Evolutionary conservation across 2,888 invertebrate genomes (phyloP), one percentile per base, ranked within the genome.

Genomic region (Linnaemya vulpina): DNA sequence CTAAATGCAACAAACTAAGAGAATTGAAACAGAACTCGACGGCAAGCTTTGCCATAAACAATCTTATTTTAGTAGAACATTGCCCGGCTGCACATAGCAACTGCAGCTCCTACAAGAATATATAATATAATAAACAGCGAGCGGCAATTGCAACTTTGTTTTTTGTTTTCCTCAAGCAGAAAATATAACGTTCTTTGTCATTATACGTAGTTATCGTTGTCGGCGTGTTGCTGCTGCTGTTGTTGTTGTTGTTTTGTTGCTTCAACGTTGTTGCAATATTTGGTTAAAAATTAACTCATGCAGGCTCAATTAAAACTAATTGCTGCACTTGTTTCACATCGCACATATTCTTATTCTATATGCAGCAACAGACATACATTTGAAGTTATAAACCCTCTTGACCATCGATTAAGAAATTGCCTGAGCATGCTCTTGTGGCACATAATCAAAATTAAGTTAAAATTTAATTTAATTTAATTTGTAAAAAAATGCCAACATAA

Each of bases 231-330:
- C 30, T 51, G 71, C 25, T 73, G 20, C 17, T 70, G 30, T 60
- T 40, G 67, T 74, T 74, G 17, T 58, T 76, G 40, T 20, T 68
- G 63, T 53, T 60, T 51, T 65, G 49, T 65, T 65, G 62, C 46
- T 53, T 68, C 53, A 35, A 60, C 10, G 62, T 63, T 63, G 71
- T 65, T 82, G 74, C 63, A 74, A 82, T 63, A 82, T 70, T 78
- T 78, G 68, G 70, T 75, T 82, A 71, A 82, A 82, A 82, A 85
- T 85, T 85, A 82, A 82, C 85, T 85, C 85, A 85, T 85, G 85
- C 85, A 85, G 85, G 85, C 79, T 85, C 82, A 85, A 85, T 82
- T 85, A 85, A 85, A 85, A 85, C 85, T 85, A 85, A 85, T 85
- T 85, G 85, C 85, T 82, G 78, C 85, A 82, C 82, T 85, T 85